phyloP scores from a whole-genome alignment of 2,113 vertebrate genomes.

The Pangasianodon hypophthalmus region DNA sequence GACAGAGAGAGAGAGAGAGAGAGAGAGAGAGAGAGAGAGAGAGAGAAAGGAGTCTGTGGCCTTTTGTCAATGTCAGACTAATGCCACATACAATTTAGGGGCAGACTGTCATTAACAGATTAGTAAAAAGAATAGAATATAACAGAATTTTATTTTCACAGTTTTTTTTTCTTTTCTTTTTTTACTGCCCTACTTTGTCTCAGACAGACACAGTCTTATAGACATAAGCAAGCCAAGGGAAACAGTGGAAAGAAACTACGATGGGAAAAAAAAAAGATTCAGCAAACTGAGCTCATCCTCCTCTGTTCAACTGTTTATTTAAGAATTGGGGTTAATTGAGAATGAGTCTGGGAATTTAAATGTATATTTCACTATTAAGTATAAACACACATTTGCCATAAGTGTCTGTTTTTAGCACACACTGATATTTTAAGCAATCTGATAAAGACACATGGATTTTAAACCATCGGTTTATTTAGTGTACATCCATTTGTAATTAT shows the following conservation, averaged over 20 bases:
- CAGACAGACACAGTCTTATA: neutral
- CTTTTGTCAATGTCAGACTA: conserved; percentile 72
- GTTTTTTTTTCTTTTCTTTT: neutral
- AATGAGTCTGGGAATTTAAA: neutral
- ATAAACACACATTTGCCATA: neutral
- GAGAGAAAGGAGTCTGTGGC: conserved; percentile 45
- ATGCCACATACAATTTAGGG: neutral
- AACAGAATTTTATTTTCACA: no score
- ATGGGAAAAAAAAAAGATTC: neutral
- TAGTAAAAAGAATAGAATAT: neutral
- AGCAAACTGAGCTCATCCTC: neutral
- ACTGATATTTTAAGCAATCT: neutral
- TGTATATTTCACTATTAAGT: neutral
- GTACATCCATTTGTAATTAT: neutral
- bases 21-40: conserved; percentile 35
- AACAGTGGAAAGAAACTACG: neutral
- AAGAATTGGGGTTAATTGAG: neutral
- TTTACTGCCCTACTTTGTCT: neutral
- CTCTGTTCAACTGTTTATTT: neutral
- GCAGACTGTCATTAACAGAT: neutral
- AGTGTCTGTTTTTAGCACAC: neutral
- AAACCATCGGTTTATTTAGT: neutral
- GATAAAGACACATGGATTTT: neutral
- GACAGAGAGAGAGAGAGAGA: conserved; percentile 12
- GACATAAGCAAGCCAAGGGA: neutral